These are phyloP conservation scores for Pogonognathellus flavescens DNA, from an alignment of 1,140 invertebrate genomes.

Conservation along the genomic window DNA sequence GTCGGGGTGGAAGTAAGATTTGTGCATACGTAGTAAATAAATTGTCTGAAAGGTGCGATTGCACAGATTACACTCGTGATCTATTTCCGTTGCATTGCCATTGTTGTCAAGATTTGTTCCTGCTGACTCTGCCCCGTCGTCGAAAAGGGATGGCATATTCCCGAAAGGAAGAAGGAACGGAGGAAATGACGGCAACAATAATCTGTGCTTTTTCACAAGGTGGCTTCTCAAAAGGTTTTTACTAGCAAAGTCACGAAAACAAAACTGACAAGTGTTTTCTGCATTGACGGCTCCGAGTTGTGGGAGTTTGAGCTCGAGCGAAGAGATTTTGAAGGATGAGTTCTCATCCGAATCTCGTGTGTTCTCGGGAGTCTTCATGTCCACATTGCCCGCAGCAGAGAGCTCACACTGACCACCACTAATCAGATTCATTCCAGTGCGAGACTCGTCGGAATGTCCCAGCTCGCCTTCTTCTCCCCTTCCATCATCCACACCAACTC, in stretches of 20 bases:
- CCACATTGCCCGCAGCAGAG: not conserved
- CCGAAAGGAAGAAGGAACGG: constrained; percentile 62
- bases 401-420: not conserved
- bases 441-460: constrained; percentile 4
- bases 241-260: constrained; percentile 58
- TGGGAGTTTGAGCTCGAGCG: constrained; percentile 43
- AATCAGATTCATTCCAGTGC: not conserved
- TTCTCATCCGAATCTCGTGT: constrained; percentile 37
- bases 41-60: constrained; percentile 74
- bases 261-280: constrained; percentile 63
- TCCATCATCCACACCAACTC: not conserved
- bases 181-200: constrained; percentile 60
- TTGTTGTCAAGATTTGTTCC: not conserved
- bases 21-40: constrained; percentile 74
- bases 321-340: constrained; percentile 52
- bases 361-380: not conserved
- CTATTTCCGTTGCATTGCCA: constrained; percentile 57
- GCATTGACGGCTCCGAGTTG: constrained; percentile 41
- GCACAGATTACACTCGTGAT: constrained; percentile 74
- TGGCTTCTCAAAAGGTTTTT: constrained; percentile 57
- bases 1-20: constrained; percentile 71
- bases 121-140: constrained; percentile 18
- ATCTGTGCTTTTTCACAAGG: constrained; percentile 60
- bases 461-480: constrained; percentile 53
- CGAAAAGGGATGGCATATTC: not conserved